Percentiles rank a stretch among this genome's conserved stretches.
Evolutionary conservation across 2,113 vertebrate species (phyloP).

Genomic region (Centropristis striata): DNA sequence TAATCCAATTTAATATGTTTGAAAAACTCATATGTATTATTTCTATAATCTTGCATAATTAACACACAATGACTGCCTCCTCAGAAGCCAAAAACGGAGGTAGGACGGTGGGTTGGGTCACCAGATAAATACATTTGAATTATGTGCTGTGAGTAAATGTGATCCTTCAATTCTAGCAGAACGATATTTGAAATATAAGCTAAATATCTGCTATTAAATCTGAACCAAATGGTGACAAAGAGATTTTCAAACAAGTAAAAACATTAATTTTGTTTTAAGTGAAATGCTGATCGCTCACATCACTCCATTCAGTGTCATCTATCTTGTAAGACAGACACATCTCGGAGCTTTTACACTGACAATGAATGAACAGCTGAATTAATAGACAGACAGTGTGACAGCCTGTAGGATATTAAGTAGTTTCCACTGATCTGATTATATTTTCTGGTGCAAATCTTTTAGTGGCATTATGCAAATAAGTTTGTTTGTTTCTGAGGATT

Average conservation of each 20-base stretch:
- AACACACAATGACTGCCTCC: neutral
- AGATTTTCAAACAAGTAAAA: neutral
- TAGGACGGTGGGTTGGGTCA: neutral
- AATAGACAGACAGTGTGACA: neutral
- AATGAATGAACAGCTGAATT: neutral
- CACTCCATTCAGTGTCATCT: neutral
- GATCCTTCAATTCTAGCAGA: neutral
- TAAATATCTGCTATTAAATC: too few species aligned
- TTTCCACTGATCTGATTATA: conserved; percentile 21
- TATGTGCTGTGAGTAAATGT: neutral
- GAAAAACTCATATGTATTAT: neutral
- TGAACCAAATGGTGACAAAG: neutral
- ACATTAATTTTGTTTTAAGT: neutral
- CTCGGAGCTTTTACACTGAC: neutral
- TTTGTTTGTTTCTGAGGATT: conserved; percentile 7
- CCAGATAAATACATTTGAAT: neutral
- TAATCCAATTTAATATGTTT: neutral
- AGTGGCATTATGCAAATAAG: conserved; percentile 13
- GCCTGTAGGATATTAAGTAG: neutral
- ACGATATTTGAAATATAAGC: neutral
- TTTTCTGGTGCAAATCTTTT: conserved; percentile 5
- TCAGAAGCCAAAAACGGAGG: neutral
- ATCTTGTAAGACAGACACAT: neutral
- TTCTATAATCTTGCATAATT: conserved; percentile 21
- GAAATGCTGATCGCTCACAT: neutral